phyloP scores from a whole-genome alignment of 2,888 invertebrate species.

The Pammene fasciana region DNA sequence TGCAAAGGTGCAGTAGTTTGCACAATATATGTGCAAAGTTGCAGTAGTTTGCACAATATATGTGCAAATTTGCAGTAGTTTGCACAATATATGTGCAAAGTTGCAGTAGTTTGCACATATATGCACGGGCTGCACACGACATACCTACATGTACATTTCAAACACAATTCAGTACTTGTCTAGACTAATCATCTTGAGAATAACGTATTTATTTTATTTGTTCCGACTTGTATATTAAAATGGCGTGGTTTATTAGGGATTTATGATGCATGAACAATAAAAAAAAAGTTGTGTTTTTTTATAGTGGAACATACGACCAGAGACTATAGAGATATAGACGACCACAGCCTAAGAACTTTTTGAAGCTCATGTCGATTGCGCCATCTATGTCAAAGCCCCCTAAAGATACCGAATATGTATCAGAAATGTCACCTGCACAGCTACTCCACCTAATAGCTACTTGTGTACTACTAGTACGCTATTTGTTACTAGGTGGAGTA shows the following conservation, averaged over 20 bases:
- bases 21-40: constrained; percentile 25
- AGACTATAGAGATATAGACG: too few relatives aligned
- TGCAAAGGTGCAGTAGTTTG: constrained; percentile 29
- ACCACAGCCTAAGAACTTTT: too few relatives aligned
- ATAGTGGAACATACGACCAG: not conserved
- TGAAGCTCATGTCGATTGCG: too few relatives aligned
- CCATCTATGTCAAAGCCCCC: too few relatives aligned
- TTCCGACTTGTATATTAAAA: constrained; percentile 18
- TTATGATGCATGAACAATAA: constrained; percentile 16
- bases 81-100: constrained; percentile 9
- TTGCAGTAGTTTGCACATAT: constrained; percentile 33
- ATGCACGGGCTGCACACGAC: constrained; percentile 22
- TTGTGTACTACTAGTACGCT: too few relatives aligned
- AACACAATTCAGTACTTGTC: constrained; percentile 41
- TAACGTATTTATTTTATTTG: constrained; percentile 20
- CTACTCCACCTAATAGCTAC: too few relatives aligned
- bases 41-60: constrained; percentile 12
- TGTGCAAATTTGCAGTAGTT: constrained; percentile 6
- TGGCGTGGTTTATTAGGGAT: constrained; percentile 30
- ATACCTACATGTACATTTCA: constrained; percentile 36
- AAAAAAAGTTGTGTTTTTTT: constrained; percentile 4
- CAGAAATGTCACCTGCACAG: too few relatives aligned
- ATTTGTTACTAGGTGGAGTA: too few relatives aligned
- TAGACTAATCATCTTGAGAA: constrained; percentile 30
- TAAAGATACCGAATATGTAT: too few relatives aligned